These are phyloP conservation scores for Diabrotica virgifera DNA, from an alignment of 1,140 invertebrate species.

Conservation along the genomic window DNA sequence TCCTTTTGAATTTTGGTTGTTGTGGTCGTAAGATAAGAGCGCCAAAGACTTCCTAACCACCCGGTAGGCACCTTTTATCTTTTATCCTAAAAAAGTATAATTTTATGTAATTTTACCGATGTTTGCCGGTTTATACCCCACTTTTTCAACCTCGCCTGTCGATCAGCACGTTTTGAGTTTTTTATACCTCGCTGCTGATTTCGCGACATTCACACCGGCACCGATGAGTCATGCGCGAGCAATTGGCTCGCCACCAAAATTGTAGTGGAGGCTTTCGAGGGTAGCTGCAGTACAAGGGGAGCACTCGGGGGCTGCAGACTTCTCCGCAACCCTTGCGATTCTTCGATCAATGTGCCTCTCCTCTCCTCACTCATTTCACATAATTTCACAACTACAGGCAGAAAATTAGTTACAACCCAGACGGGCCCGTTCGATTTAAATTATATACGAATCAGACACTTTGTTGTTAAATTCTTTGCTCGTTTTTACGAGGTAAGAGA, in stretches of 20 bases:
- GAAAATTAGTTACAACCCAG: constrained; percentile 15
- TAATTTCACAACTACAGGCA: constrained; percentile 14
- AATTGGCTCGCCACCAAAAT: constrained; percentile 23
- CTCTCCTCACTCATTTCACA: constrained; percentile 27
- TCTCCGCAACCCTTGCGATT: constrained; percentile 43
- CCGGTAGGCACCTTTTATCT: too few species aligned
- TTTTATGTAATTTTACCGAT: too few species aligned
- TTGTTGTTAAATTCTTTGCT: constrained; percentile 8
- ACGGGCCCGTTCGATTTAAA: neutral
- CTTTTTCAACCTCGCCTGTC: too few species aligned
- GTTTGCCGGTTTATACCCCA: too few species aligned
- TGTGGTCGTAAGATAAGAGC: too few species aligned
- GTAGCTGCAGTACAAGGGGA: constrained; percentile 44
- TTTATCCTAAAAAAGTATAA: too few species aligned
- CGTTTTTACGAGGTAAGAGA: constrained; percentile 19
- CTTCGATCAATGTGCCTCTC: constrained; percentile 39
- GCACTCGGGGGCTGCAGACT: constrained; percentile 44
- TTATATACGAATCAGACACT: too few species aligned
- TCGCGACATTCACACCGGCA: constrained; percentile 12
- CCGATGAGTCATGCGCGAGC: constrained; percentile 22
- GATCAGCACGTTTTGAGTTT: neutral
- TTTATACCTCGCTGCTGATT: neutral
- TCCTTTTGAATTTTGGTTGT: too few species aligned
- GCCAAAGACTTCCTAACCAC: too few species aligned
- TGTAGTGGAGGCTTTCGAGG: constrained; percentile 23